phyloP scores from a whole-genome alignment of 2,113 vertebrate genomes.

The Catharus minimus region DNA sequence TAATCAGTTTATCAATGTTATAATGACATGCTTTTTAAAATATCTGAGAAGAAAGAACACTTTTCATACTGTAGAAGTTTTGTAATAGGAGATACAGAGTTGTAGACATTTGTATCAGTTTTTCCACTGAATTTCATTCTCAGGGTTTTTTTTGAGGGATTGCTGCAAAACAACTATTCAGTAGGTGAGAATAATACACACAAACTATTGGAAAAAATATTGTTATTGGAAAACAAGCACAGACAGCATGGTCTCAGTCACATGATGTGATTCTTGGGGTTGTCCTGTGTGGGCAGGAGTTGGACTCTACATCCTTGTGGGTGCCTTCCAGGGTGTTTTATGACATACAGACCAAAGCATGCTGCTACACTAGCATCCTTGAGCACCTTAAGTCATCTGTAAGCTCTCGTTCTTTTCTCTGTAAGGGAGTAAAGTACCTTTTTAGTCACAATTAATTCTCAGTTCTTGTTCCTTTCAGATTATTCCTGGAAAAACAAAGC shows the following conservation, averaged over 20 bases:
- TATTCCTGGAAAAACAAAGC: constrained; percentile 86
- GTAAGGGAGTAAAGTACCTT: neutral
- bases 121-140: neutral
- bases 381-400: neutral
- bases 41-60: neutral
- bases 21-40: neutral
- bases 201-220: neutral
- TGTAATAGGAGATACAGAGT: neutral
- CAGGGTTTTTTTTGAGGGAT: neutral
- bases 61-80: neutral
- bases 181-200: neutral
- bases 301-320: neutral
- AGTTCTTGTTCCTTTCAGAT: constrained; percentile 77
- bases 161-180: neutral
- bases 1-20: neutral
- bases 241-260: neutral
- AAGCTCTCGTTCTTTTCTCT: neutral
- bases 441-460: neutral
- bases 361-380: neutral
- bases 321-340: neutral
- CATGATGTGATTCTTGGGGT: neutral
- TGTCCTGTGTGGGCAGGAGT: neutral
- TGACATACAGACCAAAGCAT: neutral
- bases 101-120: neutral
- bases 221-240: neutral